Base-by-base conservation (phyloP, 1,140 invertebrate genomes). In the Aplysia californica region DNA sequence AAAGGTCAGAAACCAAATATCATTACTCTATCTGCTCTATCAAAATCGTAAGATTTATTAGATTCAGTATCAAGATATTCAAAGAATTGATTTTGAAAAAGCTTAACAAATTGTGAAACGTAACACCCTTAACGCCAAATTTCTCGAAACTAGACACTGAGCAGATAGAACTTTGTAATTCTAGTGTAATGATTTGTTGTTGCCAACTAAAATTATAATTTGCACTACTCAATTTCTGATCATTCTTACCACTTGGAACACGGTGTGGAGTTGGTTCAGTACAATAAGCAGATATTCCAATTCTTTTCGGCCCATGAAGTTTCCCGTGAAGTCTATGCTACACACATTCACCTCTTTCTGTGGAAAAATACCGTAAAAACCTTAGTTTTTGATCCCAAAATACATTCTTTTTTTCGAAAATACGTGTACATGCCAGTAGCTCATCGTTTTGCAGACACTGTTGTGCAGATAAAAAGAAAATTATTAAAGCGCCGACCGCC, bases 161-260 rank as follows among this genome's bases (percentile, higher is more conserved):
- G 44, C 26, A 61, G 10, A 61, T 10, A 10, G 58, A 18, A 50
- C 44, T 15, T 10, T 10, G 44, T 50, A 50, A n/a, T n/a, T n/a
- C n/a, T n/a, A 10, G n/a, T n/a, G 44, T 50, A 15, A 50, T n/a
- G n/a, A n/a, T 10, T 10, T 50, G 44, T 50, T n/a, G 44, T 10
- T 50, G n/a, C n/a, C 44, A n/a, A n/a, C n/a, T 15, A 50, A 50
- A n/a, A 50, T n/a, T 10, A 50, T n/a, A 50, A 50, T 50, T n/a
- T n/a, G n/a, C n/a, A n/a, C n/a, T n/a, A n/a, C n/a, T n/a, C n/a
- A n/a, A n/a, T n/a, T n/a, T n/a, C 58, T 61, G 58, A 10, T 21
- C 58, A 66, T 1, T 39, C 70, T 61, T 26, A 73, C 70, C 58
- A 73, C 56, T 61, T 73, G 70, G 29, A 38, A 73, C 33, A 73